A percentile compares a stretch with the other conserved stretches of the same genome.
Evolutionary conservation across 2,797 vertebrate genomes (phyloP).

Genomic region (Perodicticus potto): DNA sequence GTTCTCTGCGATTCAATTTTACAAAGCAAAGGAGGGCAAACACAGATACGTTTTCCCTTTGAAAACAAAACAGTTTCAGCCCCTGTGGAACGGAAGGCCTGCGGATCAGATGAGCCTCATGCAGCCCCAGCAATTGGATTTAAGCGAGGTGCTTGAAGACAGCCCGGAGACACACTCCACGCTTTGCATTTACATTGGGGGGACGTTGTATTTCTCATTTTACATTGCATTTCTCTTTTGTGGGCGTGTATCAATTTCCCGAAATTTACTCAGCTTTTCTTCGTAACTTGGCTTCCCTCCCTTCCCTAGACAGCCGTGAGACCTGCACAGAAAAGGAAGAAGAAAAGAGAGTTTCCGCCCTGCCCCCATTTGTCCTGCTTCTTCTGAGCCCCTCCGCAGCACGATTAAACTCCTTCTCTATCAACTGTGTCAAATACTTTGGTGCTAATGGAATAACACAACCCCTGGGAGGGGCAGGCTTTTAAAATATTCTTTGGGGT

Average conservation of each 20-base stretch:
- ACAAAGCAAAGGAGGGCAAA: conserved; percentile 79
- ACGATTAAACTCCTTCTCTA: background rate
- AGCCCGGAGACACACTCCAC: conserved; percentile 32
- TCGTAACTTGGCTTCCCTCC: background rate
- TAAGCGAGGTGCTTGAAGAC: conserved; percentile 40
- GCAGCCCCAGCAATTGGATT: conserved; percentile 60
- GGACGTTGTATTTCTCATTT: too few species aligned
- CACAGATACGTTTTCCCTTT: conserved; percentile 72
- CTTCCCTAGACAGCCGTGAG: background rate
- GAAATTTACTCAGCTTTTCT: conserved; percentile 47
- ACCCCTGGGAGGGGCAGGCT: background rate
- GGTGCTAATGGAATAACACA: background rate
- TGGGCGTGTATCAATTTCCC: background rate
- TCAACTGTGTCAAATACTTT: background rate
- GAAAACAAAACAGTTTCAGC: conserved; percentile 75
- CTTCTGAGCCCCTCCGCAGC: background rate
- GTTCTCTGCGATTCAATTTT: conserved; percentile 81
- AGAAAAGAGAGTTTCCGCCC: background rate
- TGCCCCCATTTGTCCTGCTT: background rate
- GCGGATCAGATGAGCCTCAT: conserved; percentile 3
- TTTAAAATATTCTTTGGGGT: background rate
- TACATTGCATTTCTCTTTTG: conserved; percentile 18
- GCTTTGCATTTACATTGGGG: conserved; percentile 20
- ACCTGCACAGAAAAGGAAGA: background rate
- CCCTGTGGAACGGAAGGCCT: conserved; percentile 36